A percentile compares a stretch with the other conserved stretches of the same genome.
These are phyloP conservation scores for Lucifuga dentata DNA, from an alignment of 2,113 vertebrate genomes.

Conservation along the genomic window DNA sequence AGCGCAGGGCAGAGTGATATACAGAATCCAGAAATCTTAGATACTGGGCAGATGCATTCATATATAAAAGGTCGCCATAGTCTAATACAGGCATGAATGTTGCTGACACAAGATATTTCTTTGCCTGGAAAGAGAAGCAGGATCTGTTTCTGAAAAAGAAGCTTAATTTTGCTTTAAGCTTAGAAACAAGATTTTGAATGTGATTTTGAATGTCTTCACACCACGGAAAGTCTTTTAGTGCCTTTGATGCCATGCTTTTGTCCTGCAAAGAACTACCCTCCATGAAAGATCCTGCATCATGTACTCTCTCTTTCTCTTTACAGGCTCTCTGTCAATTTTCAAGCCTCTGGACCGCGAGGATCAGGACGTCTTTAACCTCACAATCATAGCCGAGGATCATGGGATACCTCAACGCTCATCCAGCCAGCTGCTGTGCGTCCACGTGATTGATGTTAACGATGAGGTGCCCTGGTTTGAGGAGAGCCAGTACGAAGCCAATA, in stretches of 20 bases:
- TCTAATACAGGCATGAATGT: too few relatives aligned
- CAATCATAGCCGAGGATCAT: constrained; percentile 89
- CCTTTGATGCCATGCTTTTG: constrained; percentile 52
- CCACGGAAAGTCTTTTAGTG: constrained; percentile 52
- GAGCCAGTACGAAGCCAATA: constrained; percentile 84
- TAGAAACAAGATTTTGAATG: too few relatives aligned
- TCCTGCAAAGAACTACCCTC: background rate
- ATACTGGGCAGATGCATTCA: too few relatives aligned
- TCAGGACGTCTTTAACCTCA: constrained; percentile 89
- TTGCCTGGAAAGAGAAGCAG: too few relatives aligned
- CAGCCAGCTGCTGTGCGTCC: constrained; percentile 86
- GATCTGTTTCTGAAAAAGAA: too few relatives aligned
- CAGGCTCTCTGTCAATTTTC: constrained; percentile 92
- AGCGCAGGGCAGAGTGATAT: too few relatives aligned
- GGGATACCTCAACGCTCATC: constrained; percentile 87
- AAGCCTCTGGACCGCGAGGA: constrained; percentile 92
- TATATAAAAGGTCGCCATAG: too few relatives aligned
- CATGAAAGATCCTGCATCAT: too few relatives aligned
- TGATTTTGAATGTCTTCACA: too few relatives aligned
- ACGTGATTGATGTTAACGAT: constrained; percentile 94
- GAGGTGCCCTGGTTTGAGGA: constrained; percentile 90
- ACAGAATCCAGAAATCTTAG: too few relatives aligned
- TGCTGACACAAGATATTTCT: too few relatives aligned
- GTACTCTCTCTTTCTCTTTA: constrained; percentile 24
- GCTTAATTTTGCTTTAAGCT: too few relatives aligned